Percentiles rank a stretch among this genome's conserved stretches.
Conservation (phyloP, 2,797 vertebrate species). For the Yasuhikotakia modesta region DNA sequence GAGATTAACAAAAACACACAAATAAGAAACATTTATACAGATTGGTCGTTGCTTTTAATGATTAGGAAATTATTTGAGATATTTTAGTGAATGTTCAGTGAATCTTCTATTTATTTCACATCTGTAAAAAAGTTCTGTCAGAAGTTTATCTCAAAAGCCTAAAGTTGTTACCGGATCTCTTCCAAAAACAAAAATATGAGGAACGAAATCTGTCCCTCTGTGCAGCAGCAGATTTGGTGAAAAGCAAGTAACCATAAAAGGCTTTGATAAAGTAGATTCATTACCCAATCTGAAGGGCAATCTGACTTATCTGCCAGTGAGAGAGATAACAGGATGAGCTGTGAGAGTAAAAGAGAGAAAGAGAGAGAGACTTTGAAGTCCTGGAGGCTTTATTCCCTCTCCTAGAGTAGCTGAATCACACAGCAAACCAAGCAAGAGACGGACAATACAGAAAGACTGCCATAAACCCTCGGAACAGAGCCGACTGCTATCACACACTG, state of each 20-base stretch:
- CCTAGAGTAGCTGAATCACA: constrained; percentile 51
- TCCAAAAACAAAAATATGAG: no score
- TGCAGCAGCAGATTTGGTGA: constrained; percentile 50
- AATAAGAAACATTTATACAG: no score
- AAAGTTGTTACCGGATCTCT: no score
- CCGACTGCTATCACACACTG: not conserved
- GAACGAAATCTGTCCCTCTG: constrained; percentile 39
- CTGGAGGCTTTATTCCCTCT: constrained; percentile 44
- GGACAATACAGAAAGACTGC: constrained; percentile 34
- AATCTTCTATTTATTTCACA: no score
- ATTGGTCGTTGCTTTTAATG: no score
- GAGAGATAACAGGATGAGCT: constrained; percentile 36
- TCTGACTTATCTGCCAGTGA: constrained; percentile 61
- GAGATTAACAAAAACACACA: no score
- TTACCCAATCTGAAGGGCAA: constrained; percentile 77
- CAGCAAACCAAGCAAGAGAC: constrained; percentile 53
- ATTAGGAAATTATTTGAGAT: no score
- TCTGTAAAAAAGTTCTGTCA: no score
- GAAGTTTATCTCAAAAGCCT: no score
- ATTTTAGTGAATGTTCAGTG: no score
- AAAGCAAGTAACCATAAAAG: constrained; percentile 59
- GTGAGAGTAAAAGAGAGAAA: not conserved
- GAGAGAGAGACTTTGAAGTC: constrained; percentile 36
- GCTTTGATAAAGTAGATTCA: constrained; percentile 77
- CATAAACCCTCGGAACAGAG: constrained; percentile 18